Base-by-base conservation (phyloP, 2,797 vertebrate genomes). In the Setipinna tenuifilis region DNA sequence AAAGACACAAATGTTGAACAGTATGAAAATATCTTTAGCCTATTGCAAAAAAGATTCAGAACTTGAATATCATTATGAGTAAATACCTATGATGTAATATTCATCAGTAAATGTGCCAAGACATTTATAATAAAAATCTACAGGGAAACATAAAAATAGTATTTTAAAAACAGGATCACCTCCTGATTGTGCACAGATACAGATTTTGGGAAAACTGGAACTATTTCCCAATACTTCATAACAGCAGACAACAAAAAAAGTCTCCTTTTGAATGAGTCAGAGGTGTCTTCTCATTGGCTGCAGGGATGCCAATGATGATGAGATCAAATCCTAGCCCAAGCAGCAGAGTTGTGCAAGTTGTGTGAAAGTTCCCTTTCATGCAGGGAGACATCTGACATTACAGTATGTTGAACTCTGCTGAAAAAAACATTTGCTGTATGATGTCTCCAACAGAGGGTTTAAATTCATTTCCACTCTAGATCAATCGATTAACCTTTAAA, bases 11-110 rank as follows among this genome's bases (percentile, higher is more conserved):
- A 31, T 28, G 11, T 6, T 68, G 2, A 82, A 87, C 84, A 85
- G 71, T 87, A 87, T 81, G 85, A 4, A 82, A 58, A 85, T 75
- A 25, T 11, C 10, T 9, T 81, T 11, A n/a, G 14, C 57, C 81
- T 7, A 59, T 7, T 46, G 48, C 6, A 84, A 58, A 4, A 82
- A 58, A 19, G 11, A 31, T 61, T 54, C 16, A 21, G 0, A 28
- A 14, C 68, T 71, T 68, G 23, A 28, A 28, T 31, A 12, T 12
- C 31, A 44, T 31, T n/a, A n/a, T 12, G 0, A 59, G 9, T 11
- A 71, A 3, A 65, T 14, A 14, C 50, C 14, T 54, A 54, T 54
- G 50, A 41, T 54, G 50, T 10, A 9, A 54, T 54, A 10, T 9
- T 54, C 9, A 54, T 14, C 17, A 57, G 54, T 57, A 57, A 57